Base-by-base conservation (phyloP, 2,113 vertebrate species). In the Scalopus aquaticus region DNA sequence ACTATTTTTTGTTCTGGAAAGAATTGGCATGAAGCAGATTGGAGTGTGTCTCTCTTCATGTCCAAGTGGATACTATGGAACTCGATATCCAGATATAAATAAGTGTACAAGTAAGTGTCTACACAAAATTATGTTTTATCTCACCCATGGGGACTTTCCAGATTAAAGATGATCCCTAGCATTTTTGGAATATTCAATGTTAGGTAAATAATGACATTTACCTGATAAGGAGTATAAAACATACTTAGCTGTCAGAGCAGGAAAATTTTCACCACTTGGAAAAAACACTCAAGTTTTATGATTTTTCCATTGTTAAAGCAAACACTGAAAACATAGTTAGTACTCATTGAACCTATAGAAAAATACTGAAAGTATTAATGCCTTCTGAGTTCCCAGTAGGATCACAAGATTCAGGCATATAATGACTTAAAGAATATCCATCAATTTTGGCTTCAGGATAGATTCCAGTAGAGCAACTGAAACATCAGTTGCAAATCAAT, bases 1-100 rank as follows among this genome's bases (percentile, higher is more conserved):
- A 98, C 99, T 99, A 97, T 99, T 99, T 98, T 99, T 99, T 98
- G 99, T 99, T 98, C 98, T 99, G 99, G 99, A 99, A 98, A 99
- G 99, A 98, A 99, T 98, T 97, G 99, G 99, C 98, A 99, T 99
- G 99, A 99, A 99, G 97, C 99, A 99, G 98, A 99, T 99, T 5
- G 99, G 99, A 78, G 99, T 99, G 91, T 99, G 99, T 98, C 98
- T 99, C 98, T 98, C 99, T 96, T 99, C 99, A 12, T 99, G 99
- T 98, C 99, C 99, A 72, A 99, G 98, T 1, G 99, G 99, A 97
- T 99, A 99, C 98, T 99, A 99, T 20, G 99, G 99, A 98, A 99
- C 98, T 73, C 99, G 99, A 96, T 99, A 99, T 86, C 99, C 99
- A 9, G 99, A 99, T 98, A 99, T 99, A 98, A 99, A 99, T 98